These are phyloP conservation scores for Craniophora ligustri DNA, from an alignment of 2,888 invertebrate species.

Conservation along the genomic window DNA sequence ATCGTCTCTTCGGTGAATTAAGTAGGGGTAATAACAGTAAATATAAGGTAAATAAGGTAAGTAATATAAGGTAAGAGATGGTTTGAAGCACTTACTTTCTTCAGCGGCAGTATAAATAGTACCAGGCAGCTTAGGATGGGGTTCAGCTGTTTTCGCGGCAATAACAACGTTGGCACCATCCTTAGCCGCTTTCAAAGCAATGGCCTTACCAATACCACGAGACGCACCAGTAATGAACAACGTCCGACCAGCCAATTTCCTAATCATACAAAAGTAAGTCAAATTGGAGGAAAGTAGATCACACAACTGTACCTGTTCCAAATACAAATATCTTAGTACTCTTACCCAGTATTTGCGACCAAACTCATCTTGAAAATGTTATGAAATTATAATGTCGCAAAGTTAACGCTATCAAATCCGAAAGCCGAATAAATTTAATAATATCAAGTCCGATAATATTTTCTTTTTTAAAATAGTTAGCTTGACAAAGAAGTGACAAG, in stretches of 20 bases:
- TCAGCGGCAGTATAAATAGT: conserved; percentile 97
- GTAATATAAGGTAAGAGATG: not conserved
- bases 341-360: conserved; percentile 86
- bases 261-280: conserved; percentile 58
- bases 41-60: not conserved
- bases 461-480: conserved; percentile 26
- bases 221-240: conserved; percentile 98
- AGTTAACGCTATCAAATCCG: conserved; percentile 13
- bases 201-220: conserved; percentile 98
- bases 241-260: conserved; percentile 94
- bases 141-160: conserved; percentile 96
- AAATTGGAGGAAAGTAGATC: conserved; percentile 45
- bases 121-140: conserved; percentile 97
- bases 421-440: conserved; percentile 17
- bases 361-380: conserved; percentile 77
- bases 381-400: conserved; percentile 15
- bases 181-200: conserved; percentile 96
- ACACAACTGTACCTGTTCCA: conserved; percentile 16
- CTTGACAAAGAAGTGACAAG: conserved; percentile 21
- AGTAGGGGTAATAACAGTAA: not conserved
- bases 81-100: conserved; percentile 91
- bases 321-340: conserved; percentile 52
- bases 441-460: conserved; percentile 13
- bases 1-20: conserved; percentile 34
- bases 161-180: conserved; percentile 97